Base-by-base conservation (phyloP, 2,797 vertebrate genomes). In the Sphenodon punctatus region DNA sequence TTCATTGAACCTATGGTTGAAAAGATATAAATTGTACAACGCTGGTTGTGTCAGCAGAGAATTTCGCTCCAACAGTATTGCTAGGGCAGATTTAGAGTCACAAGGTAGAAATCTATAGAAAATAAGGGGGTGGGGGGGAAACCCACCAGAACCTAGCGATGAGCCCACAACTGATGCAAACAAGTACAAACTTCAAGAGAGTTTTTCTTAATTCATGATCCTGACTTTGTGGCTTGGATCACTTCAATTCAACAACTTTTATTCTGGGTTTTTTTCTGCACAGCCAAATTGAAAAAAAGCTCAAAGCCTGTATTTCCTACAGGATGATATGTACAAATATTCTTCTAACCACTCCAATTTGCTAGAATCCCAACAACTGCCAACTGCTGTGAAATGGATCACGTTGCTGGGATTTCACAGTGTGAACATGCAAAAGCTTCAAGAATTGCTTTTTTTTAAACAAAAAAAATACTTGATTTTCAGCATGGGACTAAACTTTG, bases 1-100 rank as follows among this genome's bases (percentile, higher is more conserved):
- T 88, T 97, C 20, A 92, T 5, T 3, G 25, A 32, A n/a, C 96
- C 96, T 97, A 9, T 16, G 89, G 90, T 89, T 43, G n/a, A 87
- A 86, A 71, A 43, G 48, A 61, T 3, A 32, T 7, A 23, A 25
- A 34, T 34, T n/a, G 63, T 8, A 49, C 7, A 20, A 38, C 27
- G 80, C 22, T 51, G 59, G 12, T 25, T 19, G 65, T 79, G 49
- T 8, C 30, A 67, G 5, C 7, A 41, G 19, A 30, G 15, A 8
- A 64, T 45, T 70, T 59, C 70, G 42, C 17, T 30, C 15, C 3
- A 53, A 59, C 1, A 46, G 39, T 22, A 38, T 16, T 53, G 46
- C 12, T 32, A 10, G 30, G 17, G 34, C 45, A 77, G 36, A 72
- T 25, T 55, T 25, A 61, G 71, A 22, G 22, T 58, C 20, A 19